A percentile compares a stretch with the other conserved stretches of the same genome.
Conservation (phyloP, 2,113 vertebrate genomes). For the Anolis sagrei region DNA sequence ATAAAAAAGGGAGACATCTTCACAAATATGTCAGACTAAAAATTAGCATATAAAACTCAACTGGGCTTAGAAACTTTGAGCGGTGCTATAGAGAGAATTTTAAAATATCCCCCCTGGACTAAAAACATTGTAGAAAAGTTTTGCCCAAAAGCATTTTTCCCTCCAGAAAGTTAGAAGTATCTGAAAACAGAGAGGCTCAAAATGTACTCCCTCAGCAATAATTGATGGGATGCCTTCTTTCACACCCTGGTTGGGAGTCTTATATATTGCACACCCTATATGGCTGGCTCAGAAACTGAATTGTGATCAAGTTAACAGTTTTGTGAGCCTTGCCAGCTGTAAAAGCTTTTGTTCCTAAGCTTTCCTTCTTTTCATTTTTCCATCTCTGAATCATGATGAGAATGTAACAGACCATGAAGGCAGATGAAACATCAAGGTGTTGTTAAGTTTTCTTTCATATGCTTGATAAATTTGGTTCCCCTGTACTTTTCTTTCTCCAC, state of each 20-base stretch:
- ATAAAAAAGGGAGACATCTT: slow-evolving; percentile 21
- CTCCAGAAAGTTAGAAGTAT: slow-evolving; percentile 10
- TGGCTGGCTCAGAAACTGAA: slow-evolving; percentile 32
- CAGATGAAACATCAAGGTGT: slow-evolving; percentile 46
- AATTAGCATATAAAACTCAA: slow-evolving; percentile 8
- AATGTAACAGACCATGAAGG: slow-evolving; percentile 57
- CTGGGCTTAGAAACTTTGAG: slow-evolving; percentile 32
- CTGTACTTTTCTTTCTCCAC: slow-evolving; percentile 18
- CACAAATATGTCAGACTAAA: slow-evolving; percentile 29
- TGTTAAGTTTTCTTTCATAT: slow-evolving; percentile 52
- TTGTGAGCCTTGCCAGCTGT: background rate
- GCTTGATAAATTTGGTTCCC: slow-evolving; percentile 27
- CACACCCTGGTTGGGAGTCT: background rate
- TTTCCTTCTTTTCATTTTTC: slow-evolving; percentile 42
- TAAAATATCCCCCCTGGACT: slow-evolving; percentile 3
- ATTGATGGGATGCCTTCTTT: background rate
- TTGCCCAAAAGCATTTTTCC: background rate
- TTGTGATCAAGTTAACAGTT: slow-evolving; percentile 21
- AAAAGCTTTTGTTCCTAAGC: background rate
- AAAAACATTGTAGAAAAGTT: slow-evolving; percentile 35
- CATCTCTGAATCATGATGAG: slow-evolving; percentile 56
- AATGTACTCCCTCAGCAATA: slow-evolving; percentile 42
- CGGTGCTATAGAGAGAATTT: slow-evolving; percentile 33
- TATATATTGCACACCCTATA: slow-evolving; percentile 19
- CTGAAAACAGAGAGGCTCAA: slow-evolving; percentile 15